Evolutionary conservation across 2,888 invertebrate species (phyloP), one percentile per base, ranked within the genome.

Genomic region (Tolmerus cingulatus): DNA sequence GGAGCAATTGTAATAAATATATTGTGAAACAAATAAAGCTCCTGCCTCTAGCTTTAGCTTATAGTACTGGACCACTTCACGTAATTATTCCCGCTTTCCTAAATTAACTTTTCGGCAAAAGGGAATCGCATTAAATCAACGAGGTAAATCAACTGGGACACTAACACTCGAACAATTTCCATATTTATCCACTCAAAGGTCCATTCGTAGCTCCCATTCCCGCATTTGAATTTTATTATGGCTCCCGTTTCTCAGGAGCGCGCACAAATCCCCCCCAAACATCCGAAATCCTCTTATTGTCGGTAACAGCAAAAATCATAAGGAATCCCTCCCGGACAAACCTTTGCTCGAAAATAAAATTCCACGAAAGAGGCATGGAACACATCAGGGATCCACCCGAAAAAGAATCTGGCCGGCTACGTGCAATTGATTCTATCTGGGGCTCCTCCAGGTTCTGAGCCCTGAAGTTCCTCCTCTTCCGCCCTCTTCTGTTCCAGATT

Each of bases 381-480:
- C 51, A 86, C 74, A 86, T 84, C 66, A 74, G 57, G 66, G 37
- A 84, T 84, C 43, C 84, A 19, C 43, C 34, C 84, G 51, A 51
- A 51, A 55, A 74, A 27, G 76, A 74, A 86, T 86, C 86, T 86
- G 86, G 86, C 5, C 51, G 27, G 66, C 30, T 86, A 86, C 86
- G 86, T 86, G 86, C 86, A 86, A 86, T 86, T 86, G 86, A 86
- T 86, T 86, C 76, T 86, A 86, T 86, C 86, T 86, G 9, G 27
- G 66, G 19, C 23, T 46, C 14, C 16, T 46, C 43, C 14, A 46
- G 43, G 43, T 46, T 46, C 8, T 46, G 30, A 30, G 30, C 1
- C 30, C 30, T 46, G 12, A 4, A 7, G 34, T 14, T 46, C 43
- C 14, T 14, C 16, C 43, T 16, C 12, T 12, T 5, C 12, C 14